Evolutionary conservation across 2,888 invertebrate genomes (phyloP), one percentile per base, ranked within the genome.

Genomic region (Lycophotia porphyrea): DNA sequence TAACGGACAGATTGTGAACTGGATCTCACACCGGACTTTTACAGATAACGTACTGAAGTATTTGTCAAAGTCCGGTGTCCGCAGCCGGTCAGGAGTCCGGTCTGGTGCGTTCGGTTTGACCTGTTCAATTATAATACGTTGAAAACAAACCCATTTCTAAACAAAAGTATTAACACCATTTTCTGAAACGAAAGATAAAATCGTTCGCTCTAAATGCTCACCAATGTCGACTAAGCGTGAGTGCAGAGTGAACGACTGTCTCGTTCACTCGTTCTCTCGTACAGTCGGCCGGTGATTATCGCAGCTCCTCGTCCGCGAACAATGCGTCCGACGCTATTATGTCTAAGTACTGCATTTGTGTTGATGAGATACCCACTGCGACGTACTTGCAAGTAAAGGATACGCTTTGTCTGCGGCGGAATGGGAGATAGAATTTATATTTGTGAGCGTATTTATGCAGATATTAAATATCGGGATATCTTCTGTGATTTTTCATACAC

Each of bases 261-360:
- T 63, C 39, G 63, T 63, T 63, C 63, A 63, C 63, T 63, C 63
- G 63, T 63, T 63, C 63, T 63, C 63, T 27, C 39, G 39, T 63
- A 63, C 89, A 88, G 88, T 89, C 87, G 86, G 85, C 87, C 90
- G 88, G 93, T 93, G 93, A 93, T 93, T 92, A 94, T 91, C 91
- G 84, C 91, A 80, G 84, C 86, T 88, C 80, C 61, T 74, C 83
- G 87, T 80, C 88, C 88, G 85, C 89, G 93, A 93, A 93, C 93
- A 94, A 93, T 93, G 89, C 90, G 88, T 80, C 88, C 87, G 89
- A 85, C 90, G 88, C 88, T 88, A 90, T 90, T 90, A 91, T 88
- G 88, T 82, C 88, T 85, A 87, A 90, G 89, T 87, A 88, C 87
- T 88, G 88, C 90, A 89, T 90, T 90, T 87, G 88, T 87, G 86